A percentile compares a stretch with the other conserved stretches of the same genome.
These are phyloP conservation scores for Phortica magna DNA, from an alignment of 2,888 invertebrate species.

Conservation along the genomic window DNA sequence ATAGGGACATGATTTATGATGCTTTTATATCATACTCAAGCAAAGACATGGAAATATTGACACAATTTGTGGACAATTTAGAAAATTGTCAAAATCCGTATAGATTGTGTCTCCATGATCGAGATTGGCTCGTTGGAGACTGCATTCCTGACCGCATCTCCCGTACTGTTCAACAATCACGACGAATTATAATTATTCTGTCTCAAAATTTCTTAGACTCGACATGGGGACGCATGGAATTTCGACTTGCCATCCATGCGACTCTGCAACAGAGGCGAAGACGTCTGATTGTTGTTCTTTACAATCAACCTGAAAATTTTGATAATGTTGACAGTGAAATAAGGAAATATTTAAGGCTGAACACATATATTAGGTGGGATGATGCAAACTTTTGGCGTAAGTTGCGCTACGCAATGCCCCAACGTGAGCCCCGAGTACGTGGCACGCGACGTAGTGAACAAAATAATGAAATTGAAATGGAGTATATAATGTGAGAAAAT, in stretches of 20 bases:
- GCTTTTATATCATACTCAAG: conserved; percentile 9
- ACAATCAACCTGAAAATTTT: background rate
- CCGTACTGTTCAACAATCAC: background rate
- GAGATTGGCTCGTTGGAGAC: conserved; percentile 1
- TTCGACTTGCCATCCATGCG: background rate
- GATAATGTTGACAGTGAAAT: background rate
- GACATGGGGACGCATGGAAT: conserved; percentile 10
- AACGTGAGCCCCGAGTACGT: background rate
- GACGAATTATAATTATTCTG: background rate
- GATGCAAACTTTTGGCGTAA: conserved; percentile 11
- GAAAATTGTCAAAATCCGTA: background rate
- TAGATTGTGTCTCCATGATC: conserved; percentile 3
- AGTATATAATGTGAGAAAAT: background rate
- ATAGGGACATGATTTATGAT: background rate
- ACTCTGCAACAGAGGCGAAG: background rate
- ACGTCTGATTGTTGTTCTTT: background rate
- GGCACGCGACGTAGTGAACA: background rate
- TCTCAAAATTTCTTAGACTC: conserved; percentile 1
- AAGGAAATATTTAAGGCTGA: background rate
- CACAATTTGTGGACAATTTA: background rate
- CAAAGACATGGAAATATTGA: background rate
- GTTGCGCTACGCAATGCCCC: conserved; percentile 1
- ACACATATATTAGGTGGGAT: background rate
- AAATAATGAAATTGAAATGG: background rate
- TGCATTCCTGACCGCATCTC: conserved; percentile 3